Conservation (phyloP, 2,113 vertebrate species). For the Brachyhypopomus occidentalis region DNA sequence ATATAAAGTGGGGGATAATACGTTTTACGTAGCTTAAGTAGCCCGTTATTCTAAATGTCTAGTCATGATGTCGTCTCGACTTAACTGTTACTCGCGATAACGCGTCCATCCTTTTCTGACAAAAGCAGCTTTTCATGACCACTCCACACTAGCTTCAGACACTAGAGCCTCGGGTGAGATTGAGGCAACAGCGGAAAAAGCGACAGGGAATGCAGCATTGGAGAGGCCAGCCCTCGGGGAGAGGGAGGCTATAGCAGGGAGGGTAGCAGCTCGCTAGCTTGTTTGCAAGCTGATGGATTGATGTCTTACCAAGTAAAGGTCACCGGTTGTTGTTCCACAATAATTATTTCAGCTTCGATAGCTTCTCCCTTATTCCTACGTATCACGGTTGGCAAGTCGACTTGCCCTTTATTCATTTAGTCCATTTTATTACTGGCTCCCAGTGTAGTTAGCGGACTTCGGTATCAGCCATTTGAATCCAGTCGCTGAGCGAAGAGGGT, state of each 20-base stretch:
- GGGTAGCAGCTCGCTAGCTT: slow-evolving; percentile 33
- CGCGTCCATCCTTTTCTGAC: slow-evolving; percentile 70
- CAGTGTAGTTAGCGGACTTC: slow-evolving; percentile 19
- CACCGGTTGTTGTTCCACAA: slow-evolving; percentile 48
- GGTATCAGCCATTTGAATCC: slow-evolving; percentile 37
- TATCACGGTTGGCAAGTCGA: slow-evolving; percentile 31
- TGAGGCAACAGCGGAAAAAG: slow-evolving; percentile 47
- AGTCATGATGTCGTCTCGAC: slow-evolving; percentile 45
- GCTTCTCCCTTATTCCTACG: background rate
- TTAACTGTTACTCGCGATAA: slow-evolving; percentile 72
- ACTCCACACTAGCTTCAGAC: slow-evolving; percentile 39
- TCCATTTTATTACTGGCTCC: slow-evolving; percentile 27
- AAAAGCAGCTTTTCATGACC: slow-evolving; percentile 77
- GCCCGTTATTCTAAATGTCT: background rate
- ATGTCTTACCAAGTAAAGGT: slow-evolving; percentile 61
- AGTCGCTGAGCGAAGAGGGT: background rate
- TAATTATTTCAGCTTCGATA: background rate
- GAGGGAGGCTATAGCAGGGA: slow-evolving; percentile 47
- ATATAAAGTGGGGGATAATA: background rate
- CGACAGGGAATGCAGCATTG: slow-evolving; percentile 57
- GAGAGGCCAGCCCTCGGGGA: slow-evolving; percentile 18
- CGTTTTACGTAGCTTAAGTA: background rate
- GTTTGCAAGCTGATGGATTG: slow-evolving; percentile 44
- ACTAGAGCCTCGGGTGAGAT: slow-evolving; percentile 55
- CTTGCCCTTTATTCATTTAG: slow-evolving; percentile 35